Base-by-base conservation (phyloP, 2,888 invertebrate species). In the Oscheius myriophilus region DNA sequence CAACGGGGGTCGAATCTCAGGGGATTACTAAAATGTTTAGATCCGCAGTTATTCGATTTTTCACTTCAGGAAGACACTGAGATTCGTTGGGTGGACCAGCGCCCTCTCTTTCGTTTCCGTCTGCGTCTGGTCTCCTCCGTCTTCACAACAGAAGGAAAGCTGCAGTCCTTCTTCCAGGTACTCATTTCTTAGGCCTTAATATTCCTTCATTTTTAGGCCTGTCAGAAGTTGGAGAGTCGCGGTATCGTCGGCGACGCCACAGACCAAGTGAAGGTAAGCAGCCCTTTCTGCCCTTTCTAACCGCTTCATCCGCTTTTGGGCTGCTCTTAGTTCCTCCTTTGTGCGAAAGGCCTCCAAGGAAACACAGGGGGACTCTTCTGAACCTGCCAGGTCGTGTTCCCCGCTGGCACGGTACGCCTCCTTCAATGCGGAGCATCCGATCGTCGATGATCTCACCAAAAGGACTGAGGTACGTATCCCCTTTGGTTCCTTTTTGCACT, bases 1-100 rank as follows among this genome's bases (percentile, higher is more conserved):
- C n/a, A n/a, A n/a, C n/a, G n/a, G n/a, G n/a, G n/a, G n/a, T n/a
- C n/a, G n/a, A n/a, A n/a, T n/a, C n/a, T n/a, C n/a, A n/a, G n/a
- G n/a, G n/a, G n/a, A n/a, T n/a, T n/a, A n/a, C n/a, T n/a, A n/a
- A n/a, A n/a, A n/a, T n/a, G n/a, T n/a, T n/a, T n/a, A n/a, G n/a
- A n/a, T n/a, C n/a, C n/a, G n/a, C n/a, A n/a, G n/a, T n/a, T n/a
- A n/a, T n/a, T n/a, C n/a, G n/a, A 21, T n/a, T 42, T 55, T 63
- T 83, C 85, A 18, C 84, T 89, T 89, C 92, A 93, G 87, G 91
- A 93, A 54, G 93, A 94, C 2, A 93, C 94, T 0, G 96, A 96
- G 81, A 92, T 96, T 11, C 91, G 92, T 74, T 95, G 95, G 94
- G 93, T 96, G 54, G 96, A 97, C 87, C 91, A 92, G 55, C 92